Evolutionary conservation across 2,113 vertebrate genomes (phyloP), one percentile per base, ranked within the genome.

Genomic region (Lanius ludovicianus): DNA sequence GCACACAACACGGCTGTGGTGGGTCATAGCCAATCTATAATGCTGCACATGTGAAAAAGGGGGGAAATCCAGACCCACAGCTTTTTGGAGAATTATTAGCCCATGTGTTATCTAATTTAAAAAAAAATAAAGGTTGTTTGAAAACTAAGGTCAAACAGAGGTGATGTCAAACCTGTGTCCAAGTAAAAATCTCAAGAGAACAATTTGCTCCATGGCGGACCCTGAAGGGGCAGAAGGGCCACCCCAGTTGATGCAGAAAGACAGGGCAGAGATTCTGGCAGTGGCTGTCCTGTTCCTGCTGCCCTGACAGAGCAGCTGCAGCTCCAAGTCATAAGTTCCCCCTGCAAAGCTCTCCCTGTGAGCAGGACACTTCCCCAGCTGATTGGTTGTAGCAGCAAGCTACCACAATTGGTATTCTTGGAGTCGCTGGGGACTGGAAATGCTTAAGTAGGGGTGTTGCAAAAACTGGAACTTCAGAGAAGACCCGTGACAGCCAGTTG

Each of bases 381-480:
- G 62, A 59, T 59, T 1, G 37, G 37, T 37, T 37, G 37, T 37
- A 8, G 37, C 37, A 37, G 37, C 37, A 37, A 37, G 37, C 37
- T 37, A 37, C 37, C 37, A 37, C 37, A 37, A 37, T 37, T 37
- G 10, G 56, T 63, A 84, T 13, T 49, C 49, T 46, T 49, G 41
- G 49, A 90, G 37, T 42, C 0, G 0, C 46, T 57, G 70, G 70
- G 31, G 63, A 22, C 68, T 88, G 70, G 78, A 96, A 88, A 37
- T 42, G 53, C 63, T 91, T 95, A 88, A 94, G 80, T 17, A 1
- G 23, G 67, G n/a, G 42, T 83, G 44, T 85, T 89, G 67, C 44
- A 80, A 82, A 95, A 90, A 64, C 50, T 22, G 24, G 41, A 28
- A 88, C 85, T 85, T 82, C 87, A 95, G 87, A 94, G 78, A n/a